Percentiles rank a stretch among this genome's conserved stretches.
phyloP scores from a whole-genome alignment of 2,888 invertebrate genomes.

The Homarus gammarus region DNA sequence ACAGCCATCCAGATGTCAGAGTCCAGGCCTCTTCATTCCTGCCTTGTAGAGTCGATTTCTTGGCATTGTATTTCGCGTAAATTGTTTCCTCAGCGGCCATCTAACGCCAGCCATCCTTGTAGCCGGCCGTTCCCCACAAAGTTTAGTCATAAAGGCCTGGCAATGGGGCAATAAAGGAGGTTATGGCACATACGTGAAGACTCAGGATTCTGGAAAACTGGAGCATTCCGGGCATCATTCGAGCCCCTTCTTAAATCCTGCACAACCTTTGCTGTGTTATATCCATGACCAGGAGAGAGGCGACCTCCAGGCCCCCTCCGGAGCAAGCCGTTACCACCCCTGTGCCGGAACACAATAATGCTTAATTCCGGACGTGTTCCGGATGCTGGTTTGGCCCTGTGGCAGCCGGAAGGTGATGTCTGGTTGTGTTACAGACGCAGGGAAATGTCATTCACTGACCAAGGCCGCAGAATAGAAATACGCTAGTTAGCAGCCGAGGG shows the following conservation, averaged over 20 bases:
- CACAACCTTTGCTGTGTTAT: constrained; percentile 75
- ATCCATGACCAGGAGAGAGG: constrained; percentile 73
- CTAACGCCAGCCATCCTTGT: constrained; percentile 75
- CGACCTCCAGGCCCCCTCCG: constrained; percentile 64
- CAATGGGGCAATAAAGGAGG: constrained; percentile 76
- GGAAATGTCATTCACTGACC: constrained; percentile 76
- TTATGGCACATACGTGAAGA: constrained; percentile 76
- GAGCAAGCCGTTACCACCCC: constrained; percentile 59
- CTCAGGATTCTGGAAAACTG: constrained; percentile 76
- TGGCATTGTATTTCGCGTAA: constrained; percentile 75
- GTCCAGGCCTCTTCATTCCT: constrained; percentile 67
- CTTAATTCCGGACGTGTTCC: constrained; percentile 48
- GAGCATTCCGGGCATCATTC: constrained; percentile 76
- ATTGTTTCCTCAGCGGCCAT: constrained; percentile 75
- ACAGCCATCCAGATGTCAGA: constrained; percentile 70
- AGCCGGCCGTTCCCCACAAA: constrained; percentile 76
- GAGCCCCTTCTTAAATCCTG: constrained; percentile 76
- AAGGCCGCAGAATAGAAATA: constrained; percentile 75
- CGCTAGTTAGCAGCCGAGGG: constrained; percentile 74
- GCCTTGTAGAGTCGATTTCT: constrained; percentile 74
- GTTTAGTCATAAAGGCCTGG: constrained; percentile 76
- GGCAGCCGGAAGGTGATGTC: constrained; percentile 69
- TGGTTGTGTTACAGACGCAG: constrained; percentile 75
- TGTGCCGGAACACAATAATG: constrained; percentile 64
- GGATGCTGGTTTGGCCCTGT: constrained; percentile 62